These are phyloP conservation scores for Bambusicola thoracicus DNA, from an alignment of 2,113 vertebrate species.

Conservation along the genomic window DNA sequence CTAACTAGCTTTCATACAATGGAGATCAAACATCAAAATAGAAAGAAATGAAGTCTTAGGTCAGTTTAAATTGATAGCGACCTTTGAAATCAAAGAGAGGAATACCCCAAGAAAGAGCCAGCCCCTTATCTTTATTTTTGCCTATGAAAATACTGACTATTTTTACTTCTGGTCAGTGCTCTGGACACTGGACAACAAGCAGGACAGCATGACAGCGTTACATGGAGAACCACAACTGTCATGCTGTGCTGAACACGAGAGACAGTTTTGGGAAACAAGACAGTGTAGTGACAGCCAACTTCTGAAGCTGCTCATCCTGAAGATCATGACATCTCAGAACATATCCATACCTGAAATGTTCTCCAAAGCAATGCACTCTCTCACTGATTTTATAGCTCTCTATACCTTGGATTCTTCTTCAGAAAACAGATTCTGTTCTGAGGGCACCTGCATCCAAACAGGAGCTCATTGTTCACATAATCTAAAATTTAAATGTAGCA, in stretches of 20 bases:
- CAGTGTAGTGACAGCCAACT: accelerated
- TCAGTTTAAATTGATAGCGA: background rate
- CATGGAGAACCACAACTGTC: background rate
- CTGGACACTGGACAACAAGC: accelerated
- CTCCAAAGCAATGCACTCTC: background rate
- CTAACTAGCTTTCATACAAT: background rate
- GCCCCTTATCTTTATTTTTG: background rate
- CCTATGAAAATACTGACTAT: background rate
- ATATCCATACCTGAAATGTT: background rate
- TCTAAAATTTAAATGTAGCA: background rate
- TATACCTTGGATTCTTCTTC: background rate
- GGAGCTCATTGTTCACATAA: background rate
- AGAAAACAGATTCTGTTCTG: background rate
- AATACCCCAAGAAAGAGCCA: background rate
- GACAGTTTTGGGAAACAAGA: background rate
- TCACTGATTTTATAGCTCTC: background rate
- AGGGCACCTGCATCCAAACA: background rate
- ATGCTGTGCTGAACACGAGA: background rate
- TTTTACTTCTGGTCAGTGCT: background rate
- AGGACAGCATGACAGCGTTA: background rate
- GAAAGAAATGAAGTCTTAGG: background rate
- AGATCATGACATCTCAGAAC: background rate
- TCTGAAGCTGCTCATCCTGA: background rate
- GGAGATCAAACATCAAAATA: background rate
- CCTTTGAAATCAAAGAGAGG: background rate